Base-by-base conservation (phyloP, 2,797 vertebrate genomes). In the Choloepus didactylus region DNA sequence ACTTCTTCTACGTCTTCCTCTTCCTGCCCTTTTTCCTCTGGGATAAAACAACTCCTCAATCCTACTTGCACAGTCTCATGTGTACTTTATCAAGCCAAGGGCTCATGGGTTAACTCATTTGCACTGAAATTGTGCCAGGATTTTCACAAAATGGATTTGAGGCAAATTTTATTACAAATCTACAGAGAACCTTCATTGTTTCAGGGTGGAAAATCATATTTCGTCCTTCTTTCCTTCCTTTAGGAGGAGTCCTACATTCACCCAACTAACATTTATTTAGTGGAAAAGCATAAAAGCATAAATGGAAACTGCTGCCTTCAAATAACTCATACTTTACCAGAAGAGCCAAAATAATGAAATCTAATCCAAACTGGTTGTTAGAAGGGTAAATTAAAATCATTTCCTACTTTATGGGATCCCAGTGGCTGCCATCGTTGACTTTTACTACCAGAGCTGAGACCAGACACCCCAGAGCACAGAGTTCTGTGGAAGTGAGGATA, bases 331-430 rank as follows among this genome's bases (percentile, higher is more conserved):
- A 15, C 70, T 81, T 93, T 82, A 62, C 9, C 46, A 81, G 41
- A 88, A 16, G 38, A 49, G n/a, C 49, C 77, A 82, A 44, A 85
- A 66, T 38, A 73, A 82, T 94, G 38, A 69, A 38, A 67, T 82
- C 4, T n/a, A 72, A 90, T 67, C 77, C 2, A 69, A 54, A 60
- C 25, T n/a, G 8, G 41, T 75, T 14, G 2, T 16, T 70, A 38
- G 35, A 64, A 51, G 19, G 10, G 35, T 66, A 79, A 49, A 75
- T 82, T 60, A 44, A 76, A 67, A 82, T 16, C 10, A 12, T n/a
- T 51, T 14, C 25, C 12, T 62, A 16, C 38, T 60, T 83, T 2
- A 9, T 49, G 70, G 60, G 44, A 18, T 44, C 62, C 66, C 29
- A 38, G 35, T n/a, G 27, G 35, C 64, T 66, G 29, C 73, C 19